Evolutionary conservation across 1,140 invertebrate genomes (phyloP).

Genomic region (Drosophila nigromelanica): DNA sequence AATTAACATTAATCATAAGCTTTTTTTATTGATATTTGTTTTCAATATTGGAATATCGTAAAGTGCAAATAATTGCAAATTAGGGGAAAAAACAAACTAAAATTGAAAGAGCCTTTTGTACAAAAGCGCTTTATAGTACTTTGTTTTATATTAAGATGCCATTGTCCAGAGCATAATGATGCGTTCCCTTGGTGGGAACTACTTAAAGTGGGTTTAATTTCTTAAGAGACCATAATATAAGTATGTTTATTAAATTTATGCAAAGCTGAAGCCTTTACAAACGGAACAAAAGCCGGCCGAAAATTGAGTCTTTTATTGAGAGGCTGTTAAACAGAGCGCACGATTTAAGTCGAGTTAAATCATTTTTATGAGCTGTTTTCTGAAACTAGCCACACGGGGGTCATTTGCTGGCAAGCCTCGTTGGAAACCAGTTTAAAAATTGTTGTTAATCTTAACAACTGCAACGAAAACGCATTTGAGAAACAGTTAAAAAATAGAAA

Average conservation of each 20-base stretch:
- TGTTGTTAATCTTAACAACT: conserved; percentile 59
- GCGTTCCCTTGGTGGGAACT: conserved; percentile 9
- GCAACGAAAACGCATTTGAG: conserved; percentile 69
- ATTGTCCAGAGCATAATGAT: background rate
- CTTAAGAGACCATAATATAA: background rate
- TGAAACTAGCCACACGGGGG: conserved; percentile 24
- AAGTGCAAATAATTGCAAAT: background rate
- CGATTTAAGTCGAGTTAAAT: conserved; percentile 52
- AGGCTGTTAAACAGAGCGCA: background rate
- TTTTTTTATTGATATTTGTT: background rate
- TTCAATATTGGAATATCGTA: background rate
- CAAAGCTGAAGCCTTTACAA: conserved; percentile 14
- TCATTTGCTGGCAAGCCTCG: conserved; percentile 41
- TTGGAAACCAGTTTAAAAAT: conserved; percentile 54
- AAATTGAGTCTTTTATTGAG: background rate
- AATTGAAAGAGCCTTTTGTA: conserved; percentile 5
- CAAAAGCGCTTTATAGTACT: background rate
- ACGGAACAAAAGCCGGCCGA: conserved; percentile 17
- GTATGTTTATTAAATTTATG: conserved; percentile 20
- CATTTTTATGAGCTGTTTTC: conserved; percentile 60
- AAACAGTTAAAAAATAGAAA: conserved; percentile 21
- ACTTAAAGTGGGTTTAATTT: conserved; percentile 15
- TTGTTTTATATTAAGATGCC: conserved; percentile 6
- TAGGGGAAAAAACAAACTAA: background rate
- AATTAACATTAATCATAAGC: background rate